Base-by-base conservation (phyloP, 2,888 invertebrate genomes). In the Synergus gifuensis region DNA sequence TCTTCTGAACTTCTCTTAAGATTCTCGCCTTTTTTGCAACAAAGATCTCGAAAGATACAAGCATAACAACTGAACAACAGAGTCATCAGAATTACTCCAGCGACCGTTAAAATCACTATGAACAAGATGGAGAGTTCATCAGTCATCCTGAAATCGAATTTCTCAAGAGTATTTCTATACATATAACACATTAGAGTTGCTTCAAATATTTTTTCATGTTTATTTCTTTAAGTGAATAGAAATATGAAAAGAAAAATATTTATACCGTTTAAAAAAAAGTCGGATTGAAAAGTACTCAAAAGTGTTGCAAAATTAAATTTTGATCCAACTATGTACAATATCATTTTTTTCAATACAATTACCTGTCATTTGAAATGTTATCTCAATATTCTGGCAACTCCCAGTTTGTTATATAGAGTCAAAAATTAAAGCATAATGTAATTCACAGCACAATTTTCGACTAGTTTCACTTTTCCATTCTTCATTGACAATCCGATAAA, bases 41-140 rank as follows among this genome's bases (percentile, higher is more conserved):
- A 95, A 5, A 95, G 92, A 84, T 95, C 93, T 77, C 94, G 93
- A 81, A 95, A 94, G 18, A 95, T 95, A 87, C 95, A 95, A 8
- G 94, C 94, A 90, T 95, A 95, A 89, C 95, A 95, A 89, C 94
- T 93, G 0, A 95, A 92, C n/a, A 95, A 89, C 0, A 94, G 94
- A 69, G 94, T 93, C 93, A 95, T 94, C 85, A 89, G 88, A 12
- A 94, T 93, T 7, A 95, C 91, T 60, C 94, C 92, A 9, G 95
- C 94, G 46, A 95, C 93, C 64, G 94, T 92, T 64, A 95, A 93
- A 5, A 95, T 94, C 76, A 95, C 93, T 3, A 94, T 94, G 64
- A 95, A 92, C 8, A 94, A 92, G 83, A 95, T 93, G 83, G 94
- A 93, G 73, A 94, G 92, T 90, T 94, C 94, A 82, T 94, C 94